These are phyloP conservation scores for Drosophila seguyi DNA, from an alignment of 1,140 invertebrate genomes.

Conservation along the genomic window DNA sequence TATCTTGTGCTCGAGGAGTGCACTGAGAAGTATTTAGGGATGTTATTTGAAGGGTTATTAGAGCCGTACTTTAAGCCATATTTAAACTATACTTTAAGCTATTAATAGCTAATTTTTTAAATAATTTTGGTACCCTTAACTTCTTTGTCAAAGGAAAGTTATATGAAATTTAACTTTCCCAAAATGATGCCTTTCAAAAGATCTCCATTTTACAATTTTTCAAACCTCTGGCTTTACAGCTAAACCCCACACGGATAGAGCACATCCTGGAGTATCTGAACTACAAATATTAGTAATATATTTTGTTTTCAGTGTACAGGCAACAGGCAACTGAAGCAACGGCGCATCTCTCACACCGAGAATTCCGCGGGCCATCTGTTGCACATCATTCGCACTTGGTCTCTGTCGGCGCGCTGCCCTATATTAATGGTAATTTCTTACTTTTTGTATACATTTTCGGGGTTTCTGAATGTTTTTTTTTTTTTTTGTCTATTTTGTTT, in stretches of 20 bases:
- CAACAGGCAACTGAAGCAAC: no score
- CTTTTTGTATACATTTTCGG: slow-evolving; percentile 78
- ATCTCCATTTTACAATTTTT: no score
- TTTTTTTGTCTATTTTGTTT: slow-evolving; percentile 75
- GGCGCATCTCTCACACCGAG: slow-evolving; percentile 45
- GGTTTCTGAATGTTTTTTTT: slow-evolving; percentile 67
- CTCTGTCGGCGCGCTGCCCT: slow-evolving; percentile 81
- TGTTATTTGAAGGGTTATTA: not conserved
- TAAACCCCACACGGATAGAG: no score
- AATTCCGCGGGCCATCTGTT: slow-evolving; percentile 79
- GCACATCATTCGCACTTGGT: slow-evolving; percentile 82
- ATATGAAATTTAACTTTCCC: no score
- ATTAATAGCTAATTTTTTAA: not conserved
- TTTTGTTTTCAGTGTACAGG: slow-evolving; percentile 39
- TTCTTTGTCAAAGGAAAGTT: no score
- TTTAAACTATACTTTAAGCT: no score
- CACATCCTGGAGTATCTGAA: not conserved
- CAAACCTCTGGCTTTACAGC: no score
- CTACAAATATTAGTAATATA: not conserved
- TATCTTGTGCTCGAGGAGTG: slow-evolving; percentile 26
- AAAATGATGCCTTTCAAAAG: no score
- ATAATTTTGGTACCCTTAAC: no score
- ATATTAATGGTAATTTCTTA: slow-evolving; percentile 84
- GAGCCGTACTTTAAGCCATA: not conserved
- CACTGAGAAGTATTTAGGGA: slow-evolving; percentile 26